Base-by-base conservation (phyloP, 2,888 invertebrate genomes). In the Drosophila trichaetosa region DNA sequence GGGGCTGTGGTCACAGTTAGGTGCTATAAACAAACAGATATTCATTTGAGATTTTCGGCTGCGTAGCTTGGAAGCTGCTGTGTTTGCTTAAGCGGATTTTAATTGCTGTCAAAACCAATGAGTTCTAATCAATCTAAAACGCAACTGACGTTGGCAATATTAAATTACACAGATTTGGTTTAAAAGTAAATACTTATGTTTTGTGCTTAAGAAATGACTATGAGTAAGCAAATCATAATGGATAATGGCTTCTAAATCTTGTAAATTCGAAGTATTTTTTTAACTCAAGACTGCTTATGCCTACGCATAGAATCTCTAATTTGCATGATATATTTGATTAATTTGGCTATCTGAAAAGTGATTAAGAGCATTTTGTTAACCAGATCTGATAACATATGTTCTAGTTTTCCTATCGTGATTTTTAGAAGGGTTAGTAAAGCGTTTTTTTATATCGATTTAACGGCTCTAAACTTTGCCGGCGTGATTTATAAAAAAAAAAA, bases 11-110 rank as follows among this genome's bases (percentile, higher is more conserved):
- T 31, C 29, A n/a, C 51, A n/a, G 42, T 11, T 31, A 42, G 71
- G 60, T 80, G 67, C 76, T 70, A 80, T 77, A 77, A 80, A 79
- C 73, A 76, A 79, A 63, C 61, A 68, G 54, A 76, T 76, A 53
- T 59, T 69, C 63, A 73, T 64, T 80, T 67, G 54, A 73, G 36
- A 60, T 64, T 38, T 33, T 31, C 38, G 60, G 48, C 66, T 73
- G 85, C 83, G 88, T 88, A 85, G 79, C 79, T 67, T 81, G 83
- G 85, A 72, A 85, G 88, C 86, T 74, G 82, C 31, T 65, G 60
- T 69, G 60, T 46, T 73, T 58, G 63, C 62, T 69, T 85, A 86
- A 85, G 88, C 88, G 74, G 86, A 27, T 85, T 88, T 86, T 88
- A 85, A 87, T 85, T 87, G 82, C 81, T 77, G 83, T 76, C 69